A percentile compares a stretch with the other conserved stretches of the same genome.
Conservation (phyloP, 2,888 invertebrate species). For the Nineta flava region DNA sequence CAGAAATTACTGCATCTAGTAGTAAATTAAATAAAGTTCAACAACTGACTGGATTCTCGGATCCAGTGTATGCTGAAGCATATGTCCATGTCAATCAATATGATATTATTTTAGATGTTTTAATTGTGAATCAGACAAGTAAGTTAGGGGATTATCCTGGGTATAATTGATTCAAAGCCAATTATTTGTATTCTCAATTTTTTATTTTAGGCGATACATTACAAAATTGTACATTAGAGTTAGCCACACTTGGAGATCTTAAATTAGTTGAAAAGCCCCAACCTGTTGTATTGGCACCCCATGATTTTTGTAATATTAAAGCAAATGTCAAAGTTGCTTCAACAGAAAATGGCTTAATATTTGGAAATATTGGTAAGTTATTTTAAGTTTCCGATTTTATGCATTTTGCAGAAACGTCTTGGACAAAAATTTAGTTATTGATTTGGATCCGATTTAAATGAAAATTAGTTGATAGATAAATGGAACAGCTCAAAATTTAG, state of each 20-base stretch:
- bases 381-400: no score
- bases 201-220: conserved; percentile 70
- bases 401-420: no score
- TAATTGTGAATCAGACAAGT: conserved; percentile 96
- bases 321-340: conserved; percentile 99
- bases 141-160: conserved; percentile 13
- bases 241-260: conserved; percentile 94
- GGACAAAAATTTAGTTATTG: no score
- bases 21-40: conserved; percentile 65
- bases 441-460: no score
- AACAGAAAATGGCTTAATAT: conserved; percentile 98
- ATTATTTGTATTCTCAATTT: background rate
- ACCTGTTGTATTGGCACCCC: conserved; percentile 86
- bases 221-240: conserved; percentile 93
- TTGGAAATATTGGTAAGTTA: conserved; percentile 82
- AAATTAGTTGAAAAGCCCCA: conserved; percentile 96
- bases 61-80: conserved; percentile 99
- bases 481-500: no score
- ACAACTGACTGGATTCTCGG: conserved; percentile 96
- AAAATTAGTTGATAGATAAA: no score
- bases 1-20: conserved; percentile 35
- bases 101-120: conserved; percentile 94
- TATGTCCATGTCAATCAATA: conserved; percentile 98
- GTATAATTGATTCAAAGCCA: background rate
- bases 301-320: conserved; percentile 96